These are phyloP conservation scores for Torymus aiolomorphi DNA, from an alignment of 2,888 invertebrate species.

Conservation along the genomic window DNA sequence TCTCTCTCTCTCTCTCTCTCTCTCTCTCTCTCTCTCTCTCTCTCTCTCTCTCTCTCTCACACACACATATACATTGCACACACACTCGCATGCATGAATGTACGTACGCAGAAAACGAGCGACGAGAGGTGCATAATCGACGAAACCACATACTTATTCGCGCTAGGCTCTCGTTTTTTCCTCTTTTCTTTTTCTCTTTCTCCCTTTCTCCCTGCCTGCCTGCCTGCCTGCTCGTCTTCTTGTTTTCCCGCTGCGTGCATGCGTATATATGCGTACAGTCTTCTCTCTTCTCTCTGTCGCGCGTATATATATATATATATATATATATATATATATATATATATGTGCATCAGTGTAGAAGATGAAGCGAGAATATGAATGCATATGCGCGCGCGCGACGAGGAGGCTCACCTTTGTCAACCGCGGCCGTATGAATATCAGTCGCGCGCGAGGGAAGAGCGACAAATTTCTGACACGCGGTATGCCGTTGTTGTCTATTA, in stretches of 20 bases:
- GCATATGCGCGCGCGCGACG: not conserved
- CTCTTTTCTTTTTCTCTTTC: slow-evolving; percentile 51
- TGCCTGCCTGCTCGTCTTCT: not conserved
- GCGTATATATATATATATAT: too few species aligned
- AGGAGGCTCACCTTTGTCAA: slow-evolving; percentile 20
- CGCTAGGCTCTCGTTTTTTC: slow-evolving; percentile 58
- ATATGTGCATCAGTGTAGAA: too few species aligned
- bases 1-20: too few species aligned
- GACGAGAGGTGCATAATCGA: slow-evolving; percentile 43
- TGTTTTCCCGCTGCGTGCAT: not conserved
- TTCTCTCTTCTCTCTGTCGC: too few species aligned
- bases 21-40: too few species aligned
- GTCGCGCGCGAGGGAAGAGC: not conserved
- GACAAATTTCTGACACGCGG: slow-evolving; percentile 15
- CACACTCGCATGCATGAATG: not conserved
- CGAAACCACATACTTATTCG: slow-evolving; percentile 56
- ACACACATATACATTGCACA: not conserved
- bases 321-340: too few species aligned
- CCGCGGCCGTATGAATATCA: slow-evolving; percentile 2
- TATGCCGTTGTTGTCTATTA: not conserved
- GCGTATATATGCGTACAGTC: too few species aligned
- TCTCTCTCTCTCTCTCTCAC: too few species aligned
- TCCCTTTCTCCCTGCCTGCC: slow-evolving; percentile 11
- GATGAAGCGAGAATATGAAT: slow-evolving; percentile 26
- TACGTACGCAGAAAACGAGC: slow-evolving; percentile 32